A percentile compares a stretch with the other conserved stretches of the same genome.
Evolutionary conservation across 2,797 vertebrate species (phyloP).

Genomic region (Merluccius polli): DNA sequence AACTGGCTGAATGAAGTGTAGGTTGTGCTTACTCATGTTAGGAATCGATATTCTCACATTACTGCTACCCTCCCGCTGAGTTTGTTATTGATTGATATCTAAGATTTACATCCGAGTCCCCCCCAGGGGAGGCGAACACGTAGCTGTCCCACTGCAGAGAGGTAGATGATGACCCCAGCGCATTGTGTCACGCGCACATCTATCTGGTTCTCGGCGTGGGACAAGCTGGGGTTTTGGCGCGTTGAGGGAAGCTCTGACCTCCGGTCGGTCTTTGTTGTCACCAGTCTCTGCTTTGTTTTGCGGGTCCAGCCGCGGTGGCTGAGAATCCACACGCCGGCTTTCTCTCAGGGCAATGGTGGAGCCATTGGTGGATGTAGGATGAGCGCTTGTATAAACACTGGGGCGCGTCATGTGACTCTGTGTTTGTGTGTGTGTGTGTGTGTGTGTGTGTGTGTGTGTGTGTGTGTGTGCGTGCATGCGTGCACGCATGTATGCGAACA

Average conservation of each 20-base stretch:
- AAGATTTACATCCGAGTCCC: slow-evolving; percentile 32
- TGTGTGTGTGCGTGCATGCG: slow-evolving; percentile 15
- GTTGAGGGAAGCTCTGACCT: slow-evolving; percentile 15
- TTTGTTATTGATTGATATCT: slow-evolving; percentile 4
- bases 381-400: slow-evolving; percentile 23
- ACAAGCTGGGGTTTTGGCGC: too few relatives aligned
- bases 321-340: slow-evolving; percentile 64
- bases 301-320: slow-evolving; percentile 50
- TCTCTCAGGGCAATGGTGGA: slow-evolving; percentile 42
- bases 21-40: neutral
- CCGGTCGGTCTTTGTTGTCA: slow-evolving; percentile 8
- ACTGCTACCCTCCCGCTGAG: neutral
- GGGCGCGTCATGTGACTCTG: slow-evolving; percentile 11
- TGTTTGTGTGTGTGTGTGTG: slow-evolving; percentile 9
- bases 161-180: neutral
- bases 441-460: slow-evolving; percentile 8
- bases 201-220: slow-evolving; percentile 4
- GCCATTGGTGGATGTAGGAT: neutral
- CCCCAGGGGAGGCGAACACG: too few relatives aligned
- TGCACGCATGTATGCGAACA: slow-evolving; percentile 11
- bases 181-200: slow-evolving; percentile 15
- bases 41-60: neutral
- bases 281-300: slow-evolving; percentile 55
- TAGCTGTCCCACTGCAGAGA: too few relatives aligned
- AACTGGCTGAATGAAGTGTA: neutral